These are phyloP conservation scores for Eclectus roratus DNA, from an alignment of 2,113 vertebrate genomes.

Conservation along the genomic window DNA sequence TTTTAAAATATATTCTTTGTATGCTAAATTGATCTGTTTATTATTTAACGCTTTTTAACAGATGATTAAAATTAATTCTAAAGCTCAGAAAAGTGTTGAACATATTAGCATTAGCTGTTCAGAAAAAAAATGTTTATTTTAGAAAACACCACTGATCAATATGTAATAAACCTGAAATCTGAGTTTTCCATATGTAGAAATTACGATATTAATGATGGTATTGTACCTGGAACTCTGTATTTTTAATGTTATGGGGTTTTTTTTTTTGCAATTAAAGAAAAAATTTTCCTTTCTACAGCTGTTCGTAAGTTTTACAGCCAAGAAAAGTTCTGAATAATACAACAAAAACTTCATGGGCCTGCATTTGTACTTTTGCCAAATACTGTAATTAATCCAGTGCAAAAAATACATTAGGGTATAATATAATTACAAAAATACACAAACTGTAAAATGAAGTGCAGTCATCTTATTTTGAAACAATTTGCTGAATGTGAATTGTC, in stretches of 20 bases:
- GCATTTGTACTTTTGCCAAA: not conserved
- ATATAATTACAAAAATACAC: not conserved
- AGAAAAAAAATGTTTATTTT: rapidly evolving
- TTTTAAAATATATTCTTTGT: not conserved
- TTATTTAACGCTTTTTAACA: not conserved
- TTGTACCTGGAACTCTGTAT: not conserved
- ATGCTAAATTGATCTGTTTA: not conserved
- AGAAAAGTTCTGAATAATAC: not conserved
- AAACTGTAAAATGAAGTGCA: not conserved
- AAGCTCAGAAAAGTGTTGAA: not conserved
- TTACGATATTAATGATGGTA: not conserved
- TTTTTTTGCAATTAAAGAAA: not conserved
- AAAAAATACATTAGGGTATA: not conserved
- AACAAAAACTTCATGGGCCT: not conserved
- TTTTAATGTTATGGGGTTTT: not conserved
- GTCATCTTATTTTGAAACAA: not conserved
- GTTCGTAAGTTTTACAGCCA: not conserved
- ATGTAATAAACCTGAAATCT: not conserved
- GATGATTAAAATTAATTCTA: not conserved
- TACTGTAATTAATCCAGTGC: not conserved
- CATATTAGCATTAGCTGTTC: not conserved
- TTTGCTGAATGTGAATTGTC: not conserved
- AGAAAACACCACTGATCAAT: not conserved
- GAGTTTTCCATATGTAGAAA: not conserved
- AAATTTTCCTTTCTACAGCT: not conserved